Percentiles rank a stretch among this genome's conserved stretches.
phyloP scores from a whole-genome alignment of 2,888 invertebrate genomes.

The Drosophila lacicola region DNA sequence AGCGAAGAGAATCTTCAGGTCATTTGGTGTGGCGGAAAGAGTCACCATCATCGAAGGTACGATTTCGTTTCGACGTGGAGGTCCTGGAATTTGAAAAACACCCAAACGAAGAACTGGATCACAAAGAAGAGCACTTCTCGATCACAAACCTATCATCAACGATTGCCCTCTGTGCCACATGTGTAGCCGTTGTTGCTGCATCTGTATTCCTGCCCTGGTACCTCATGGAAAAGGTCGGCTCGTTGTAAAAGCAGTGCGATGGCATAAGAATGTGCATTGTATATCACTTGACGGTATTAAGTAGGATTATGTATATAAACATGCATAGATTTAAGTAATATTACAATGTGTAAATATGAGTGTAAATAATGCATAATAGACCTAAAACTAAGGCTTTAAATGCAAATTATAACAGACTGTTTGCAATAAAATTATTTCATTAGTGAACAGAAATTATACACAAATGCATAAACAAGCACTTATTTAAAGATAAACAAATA shows the following conservation, averaged over 20 bases:
- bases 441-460: conserved; percentile 50
- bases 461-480: conserved; percentile 39
- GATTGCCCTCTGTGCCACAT: conserved; percentile 82
- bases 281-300: conserved; percentile 68
- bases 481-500: not conserved
- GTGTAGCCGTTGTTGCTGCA: conserved; percentile 83
- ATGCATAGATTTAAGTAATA: conserved; percentile 49
- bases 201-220: conserved; percentile 85
- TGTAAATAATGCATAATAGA: conserved; percentile 56
- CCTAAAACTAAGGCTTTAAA: conserved; percentile 29
- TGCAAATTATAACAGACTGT: conserved; percentile 48
- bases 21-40: conserved; percentile 85
- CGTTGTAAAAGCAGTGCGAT: conserved; percentile 36
- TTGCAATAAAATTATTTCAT: conserved; percentile 31
- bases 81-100: conserved; percentile 85
- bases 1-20: conserved; percentile 85
- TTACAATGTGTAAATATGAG: conserved; percentile 30
- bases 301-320: conserved; percentile 59
- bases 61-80: conserved; percentile 85
- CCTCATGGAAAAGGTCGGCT: conserved; percentile 80
- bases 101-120: conserved; percentile 83
- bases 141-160: conserved; percentile 79
- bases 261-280: conserved; percentile 27
- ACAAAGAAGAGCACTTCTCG: conserved; percentile 66
- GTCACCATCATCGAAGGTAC: conserved; percentile 84